Percentiles rank a stretch among this genome's conserved stretches.
phyloP scores from a whole-genome alignment of 2,888 invertebrate species.

The Agrochola litura region DNA sequence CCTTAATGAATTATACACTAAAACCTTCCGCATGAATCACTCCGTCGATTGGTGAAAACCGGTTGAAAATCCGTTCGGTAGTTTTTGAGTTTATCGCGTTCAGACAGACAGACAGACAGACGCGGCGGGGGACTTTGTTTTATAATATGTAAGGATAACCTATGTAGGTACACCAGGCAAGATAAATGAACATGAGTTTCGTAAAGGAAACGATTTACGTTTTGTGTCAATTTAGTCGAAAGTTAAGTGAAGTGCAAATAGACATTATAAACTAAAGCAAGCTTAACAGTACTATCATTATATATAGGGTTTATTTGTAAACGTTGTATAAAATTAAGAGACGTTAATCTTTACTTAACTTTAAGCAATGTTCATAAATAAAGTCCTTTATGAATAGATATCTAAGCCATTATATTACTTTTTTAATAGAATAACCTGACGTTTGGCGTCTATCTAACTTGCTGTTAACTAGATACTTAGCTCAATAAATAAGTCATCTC shows the following conservation, averaged over 20 bases:
- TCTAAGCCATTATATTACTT: not conserved
- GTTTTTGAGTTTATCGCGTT: too few relatives aligned
- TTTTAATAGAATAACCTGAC: not conserved
- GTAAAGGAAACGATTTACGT: too few relatives aligned
- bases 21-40: too few relatives aligned
- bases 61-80: too few relatives aligned
- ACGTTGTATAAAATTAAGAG: not conserved
- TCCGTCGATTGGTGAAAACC: too few relatives aligned
- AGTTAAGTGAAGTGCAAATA: not conserved
- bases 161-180: not conserved
- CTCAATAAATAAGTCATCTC: not conserved
- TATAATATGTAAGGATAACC: too few relatives aligned
- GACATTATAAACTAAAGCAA: too few relatives aligned
- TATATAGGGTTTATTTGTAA: not conserved
- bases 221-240: too few relatives aligned
- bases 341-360: not conserved
- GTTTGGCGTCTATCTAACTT: not conserved
- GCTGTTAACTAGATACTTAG: not conserved
- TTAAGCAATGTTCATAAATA: not conserved
- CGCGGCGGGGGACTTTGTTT: too few relatives aligned
- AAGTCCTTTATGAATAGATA: not conserved
- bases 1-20: too few relatives aligned
- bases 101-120: too few relatives aligned
- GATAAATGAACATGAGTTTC: not conserved
- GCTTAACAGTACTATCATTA: not conserved